Evolutionary conservation across 2,797 vertebrate species (phyloP), one percentile per base, ranked within the genome.

Genomic region (Leptatherina wallacei): DNA sequence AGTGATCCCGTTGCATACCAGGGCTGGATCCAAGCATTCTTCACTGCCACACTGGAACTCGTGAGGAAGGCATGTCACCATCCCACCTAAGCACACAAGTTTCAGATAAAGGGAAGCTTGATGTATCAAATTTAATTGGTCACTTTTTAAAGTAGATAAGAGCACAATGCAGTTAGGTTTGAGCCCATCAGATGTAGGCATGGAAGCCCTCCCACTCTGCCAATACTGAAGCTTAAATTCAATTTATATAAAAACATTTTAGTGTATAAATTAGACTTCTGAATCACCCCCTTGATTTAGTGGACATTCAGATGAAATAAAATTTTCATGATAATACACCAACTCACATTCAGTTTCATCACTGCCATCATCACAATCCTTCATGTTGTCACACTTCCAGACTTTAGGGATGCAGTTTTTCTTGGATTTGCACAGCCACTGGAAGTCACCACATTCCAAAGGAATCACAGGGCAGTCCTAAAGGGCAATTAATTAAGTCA

Each of bases 271-370:
- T 18, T 20, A 13, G 16, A 16, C 16, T 20, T 32, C 6, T 32
- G 30, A 32, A 32, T 32, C 3, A 0, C 30, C 30, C 24, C 24
- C 24, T 27, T 32, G 6, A 24, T 24, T 52, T 5, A 52, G 51
- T 2, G 44, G 13, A 13, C 3, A 3, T 27, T 52, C 3, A 27
- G 22, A 12, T 9, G 11, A 11, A 29, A 6, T 35, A 30, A 2
- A 33, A 10, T 7, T 38, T 11, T 11, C 10, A 40, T 13, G 3
- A 2, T 40, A 27, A 9, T 49, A 20, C 8, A 24, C 12, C 13
- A 2, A 90, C 97, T 96, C 83, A 97, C 97, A 99, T 30, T 78
- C 87, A 9, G 74, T 56, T 82, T 99, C 97, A 0, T 98, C 97
- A 0, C 96, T 97, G 83, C 92, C 85, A 0, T 98, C 97, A 0